Evolutionary conservation across 23 tunicate genomes (phyloP).

Genomic region (Pegea sp.): DNA sequence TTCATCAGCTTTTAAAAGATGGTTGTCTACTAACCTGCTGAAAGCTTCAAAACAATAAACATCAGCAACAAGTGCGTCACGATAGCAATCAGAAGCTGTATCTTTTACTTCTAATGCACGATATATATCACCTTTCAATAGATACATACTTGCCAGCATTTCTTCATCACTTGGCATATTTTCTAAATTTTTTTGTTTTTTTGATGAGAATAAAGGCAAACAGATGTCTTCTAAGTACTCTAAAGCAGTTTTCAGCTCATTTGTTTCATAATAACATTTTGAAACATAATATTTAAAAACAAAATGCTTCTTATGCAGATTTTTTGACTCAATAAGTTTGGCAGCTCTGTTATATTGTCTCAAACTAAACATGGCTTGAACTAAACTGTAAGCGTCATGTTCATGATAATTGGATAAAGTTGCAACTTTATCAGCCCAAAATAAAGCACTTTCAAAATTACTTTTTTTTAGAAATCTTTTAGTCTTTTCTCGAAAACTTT

Average conservation of each 20-base stretch:
- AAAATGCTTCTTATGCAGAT: constrained; percentile 22
- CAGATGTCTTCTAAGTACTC: not conserved
- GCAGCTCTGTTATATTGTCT: constrained; percentile 84
- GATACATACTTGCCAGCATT: constrained; percentile 24
- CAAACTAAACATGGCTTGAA: constrained; percentile 56
- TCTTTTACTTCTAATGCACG: constrained; percentile 63
- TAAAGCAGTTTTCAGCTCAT: not conserved
- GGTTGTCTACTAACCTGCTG: constrained; percentile 43
- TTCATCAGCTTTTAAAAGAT: constrained; percentile 51
- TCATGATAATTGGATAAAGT: constrained; percentile 47
- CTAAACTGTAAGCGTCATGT: constrained; percentile 28
- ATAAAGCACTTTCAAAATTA: constrained; percentile 53
- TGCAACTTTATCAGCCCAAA: constrained; percentile 93
- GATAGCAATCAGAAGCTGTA: constrained; percentile 60
- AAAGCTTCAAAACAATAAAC: constrained; percentile 70
- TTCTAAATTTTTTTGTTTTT: not conserved
- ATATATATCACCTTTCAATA: constrained; percentile 66
- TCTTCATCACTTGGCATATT: constrained; percentile 10
- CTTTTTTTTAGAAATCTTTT: too few relatives aligned
- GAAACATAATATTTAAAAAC: constrained; percentile 32
- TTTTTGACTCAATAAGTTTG: constrained; percentile 16
- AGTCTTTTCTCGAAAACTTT: too few relatives aligned
- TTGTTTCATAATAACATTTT: not conserved
- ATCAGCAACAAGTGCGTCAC: constrained; percentile 61
- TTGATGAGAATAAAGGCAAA: too few relatives aligned